Conservation (phyloP, 92 coral and sea anemone species). For the Epizoanthus ramosus region DNA sequence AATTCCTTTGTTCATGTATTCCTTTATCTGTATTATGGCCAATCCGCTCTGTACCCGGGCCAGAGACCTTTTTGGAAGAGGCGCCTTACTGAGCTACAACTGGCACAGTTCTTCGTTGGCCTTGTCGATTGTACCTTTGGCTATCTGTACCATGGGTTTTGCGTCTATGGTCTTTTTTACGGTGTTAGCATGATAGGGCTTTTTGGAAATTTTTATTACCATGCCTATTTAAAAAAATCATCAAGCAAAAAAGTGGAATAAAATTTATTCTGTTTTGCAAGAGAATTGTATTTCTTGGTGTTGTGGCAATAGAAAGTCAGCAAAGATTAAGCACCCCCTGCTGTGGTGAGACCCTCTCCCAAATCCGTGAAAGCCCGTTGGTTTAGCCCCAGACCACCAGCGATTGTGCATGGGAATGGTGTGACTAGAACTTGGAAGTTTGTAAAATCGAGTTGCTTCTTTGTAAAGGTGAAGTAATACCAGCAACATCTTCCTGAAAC, state of each 20-base stretch:
- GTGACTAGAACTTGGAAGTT: too few relatives aligned
- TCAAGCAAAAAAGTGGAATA: slow-evolving; percentile 16
- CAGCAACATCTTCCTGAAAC: too few relatives aligned
- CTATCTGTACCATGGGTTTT: slow-evolving; percentile 77
- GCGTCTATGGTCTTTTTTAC: slow-evolving; percentile 75
- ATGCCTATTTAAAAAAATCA: slow-evolving; percentile 69
- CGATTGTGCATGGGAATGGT: too few relatives aligned
- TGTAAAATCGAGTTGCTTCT: too few relatives aligned
- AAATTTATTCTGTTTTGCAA: neutral
- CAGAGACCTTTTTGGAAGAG: slow-evolving; percentile 90
- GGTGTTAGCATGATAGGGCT: slow-evolving; percentile 74
- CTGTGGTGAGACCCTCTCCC: too few relatives aligned
- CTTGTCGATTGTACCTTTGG: slow-evolving; percentile 71
- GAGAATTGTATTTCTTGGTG: too few relatives aligned
- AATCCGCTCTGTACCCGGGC: slow-evolving; percentile 74
- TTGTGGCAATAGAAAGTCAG: too few relatives aligned
- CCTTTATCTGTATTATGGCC: slow-evolving; percentile 87
- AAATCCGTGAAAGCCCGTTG: too few relatives aligned
- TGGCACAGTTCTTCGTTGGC: slow-evolving; percentile 81
- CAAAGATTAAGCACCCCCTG: too few relatives aligned
- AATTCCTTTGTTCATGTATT: slow-evolving; percentile 90
- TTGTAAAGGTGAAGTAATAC: too few relatives aligned
- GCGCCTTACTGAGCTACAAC: slow-evolving; percentile 78
- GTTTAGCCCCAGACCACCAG: too few relatives aligned
- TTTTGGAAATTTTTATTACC: slow-evolving; percentile 85